These are phyloP conservation scores for Drosophila sturtevanti DNA, from an alignment of 1,140 invertebrate genomes.

Conservation along the genomic window DNA sequence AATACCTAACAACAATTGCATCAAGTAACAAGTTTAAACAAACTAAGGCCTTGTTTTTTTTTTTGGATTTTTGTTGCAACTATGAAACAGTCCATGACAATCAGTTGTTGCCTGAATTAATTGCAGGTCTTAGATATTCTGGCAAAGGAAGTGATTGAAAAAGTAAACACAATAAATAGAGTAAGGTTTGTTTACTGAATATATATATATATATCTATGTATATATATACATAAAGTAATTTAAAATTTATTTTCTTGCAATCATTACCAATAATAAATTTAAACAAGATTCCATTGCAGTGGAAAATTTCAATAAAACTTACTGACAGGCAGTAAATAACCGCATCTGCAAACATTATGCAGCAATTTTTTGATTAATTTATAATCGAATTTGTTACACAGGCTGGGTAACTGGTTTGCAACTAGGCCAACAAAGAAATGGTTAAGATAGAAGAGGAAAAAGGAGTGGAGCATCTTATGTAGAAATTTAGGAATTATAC, in stretches of 20 bases:
- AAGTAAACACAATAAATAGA: neutral
- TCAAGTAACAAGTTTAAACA: neutral
- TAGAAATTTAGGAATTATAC: no score
- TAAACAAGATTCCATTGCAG: neutral
- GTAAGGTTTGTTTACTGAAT: no score
- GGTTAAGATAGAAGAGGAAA: neutral
- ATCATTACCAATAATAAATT: neutral
- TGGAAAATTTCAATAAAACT: neutral
- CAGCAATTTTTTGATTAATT: neutral
- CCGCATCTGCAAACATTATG: neutral
- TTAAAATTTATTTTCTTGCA: neutral
- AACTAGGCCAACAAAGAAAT: conserved; percentile 4
- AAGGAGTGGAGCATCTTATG: no score
- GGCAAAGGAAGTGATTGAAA: neutral
- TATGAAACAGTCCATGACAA: neutral
- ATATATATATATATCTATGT: no score
- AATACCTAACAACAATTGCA: conserved; percentile 17
- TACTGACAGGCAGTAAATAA: conserved; percentile 1
- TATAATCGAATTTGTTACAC: neutral
- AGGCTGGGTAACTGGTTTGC: neutral
- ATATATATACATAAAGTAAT: neutral
- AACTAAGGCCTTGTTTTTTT: no score
- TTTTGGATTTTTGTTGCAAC: no score
- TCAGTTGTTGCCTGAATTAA: neutral
- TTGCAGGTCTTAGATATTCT: neutral